Evolutionary conservation across 2,888 invertebrate species (phyloP).

Genomic region (Tolmerus cingulatus): DNA sequence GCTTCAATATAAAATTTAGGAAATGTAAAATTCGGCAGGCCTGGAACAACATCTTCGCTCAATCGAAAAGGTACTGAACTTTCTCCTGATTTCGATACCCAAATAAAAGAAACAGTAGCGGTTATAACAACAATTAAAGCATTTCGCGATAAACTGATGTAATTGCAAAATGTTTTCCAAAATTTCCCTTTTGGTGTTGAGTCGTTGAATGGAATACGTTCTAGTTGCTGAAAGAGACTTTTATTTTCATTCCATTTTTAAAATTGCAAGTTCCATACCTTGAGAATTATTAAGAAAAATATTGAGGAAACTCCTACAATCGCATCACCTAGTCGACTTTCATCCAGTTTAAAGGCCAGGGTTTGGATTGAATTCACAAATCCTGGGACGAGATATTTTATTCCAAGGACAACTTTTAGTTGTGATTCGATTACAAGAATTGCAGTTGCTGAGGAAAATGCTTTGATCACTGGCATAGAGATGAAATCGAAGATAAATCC

Average conservation of each 20-base stretch:
- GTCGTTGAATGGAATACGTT: slow-evolving; percentile 65
- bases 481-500: slow-evolving; percentile 88
- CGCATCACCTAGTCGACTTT: slow-evolving; percentile 71
- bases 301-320: slow-evolving; percentile 74
- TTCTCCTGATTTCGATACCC: slow-evolving; percentile 57
- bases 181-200: slow-evolving; percentile 56
- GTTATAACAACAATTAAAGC: slow-evolving; percentile 77
- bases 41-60: slow-evolving; percentile 67
- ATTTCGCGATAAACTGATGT: slow-evolving; percentile 79
- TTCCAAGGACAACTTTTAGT: slow-evolving; percentile 77
- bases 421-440: slow-evolving; percentile 81
- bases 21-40: slow-evolving; percentile 72
- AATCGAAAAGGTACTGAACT: slow-evolving; percentile 67
- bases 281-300: slow-evolving; percentile 70
- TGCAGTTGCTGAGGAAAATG: slow-evolving; percentile 88
- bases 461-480: slow-evolving; percentile 82
- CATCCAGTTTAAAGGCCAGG: slow-evolving; percentile 65
- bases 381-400: slow-evolving; percentile 75
- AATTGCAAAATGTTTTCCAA: slow-evolving; percentile 70
- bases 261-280: slow-evolving; percentile 66
- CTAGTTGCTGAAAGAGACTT: slow-evolving; percentile 67
- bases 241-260: neutral
- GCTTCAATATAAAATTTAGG: slow-evolving; percentile 71
- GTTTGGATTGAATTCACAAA: slow-evolving; percentile 69
- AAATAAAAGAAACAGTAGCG: slow-evolving; percentile 68